Evolutionary conservation across 1,140 invertebrate genomes (phyloP), one percentile per base, ranked within the genome.

Genomic region (Platyscapa corneri): DNA sequence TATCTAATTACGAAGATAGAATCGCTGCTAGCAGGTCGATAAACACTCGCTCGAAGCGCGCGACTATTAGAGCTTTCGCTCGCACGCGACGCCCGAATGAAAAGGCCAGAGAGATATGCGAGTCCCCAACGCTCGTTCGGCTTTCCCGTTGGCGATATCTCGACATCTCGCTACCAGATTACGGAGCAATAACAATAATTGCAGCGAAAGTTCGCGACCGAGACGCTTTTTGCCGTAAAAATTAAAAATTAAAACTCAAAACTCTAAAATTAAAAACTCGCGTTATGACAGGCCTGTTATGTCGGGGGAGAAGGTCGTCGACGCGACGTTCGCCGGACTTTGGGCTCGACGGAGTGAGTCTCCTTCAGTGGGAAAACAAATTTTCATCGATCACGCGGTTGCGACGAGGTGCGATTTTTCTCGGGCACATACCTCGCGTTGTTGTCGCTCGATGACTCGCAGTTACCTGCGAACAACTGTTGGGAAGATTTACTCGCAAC

Each of bases 211-310:
- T 64, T 30, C 16, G 30, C 7, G 42, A 32, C 76, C 49, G 74
- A 39, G 27, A 32, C 16, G 80, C 72, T 82, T 83, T 83, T 34
- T 39, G 64, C 81, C 42, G 77, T 83, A 70, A 78, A 83, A 86
- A 83, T 86, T 86, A 83, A 86, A 86, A 86, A 86, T 85, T 85
- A 2, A 65, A 81, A n/a, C n/a, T n/a, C n/a, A n/a, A n/a, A n/a
- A n/a, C n/a, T n/a, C n/a, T n/a, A n/a, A n/a, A n/a, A n/a, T n/a
- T 46, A 46, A 46, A 46, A 46, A 46, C 14, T 18, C 30, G 34
- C 37, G 37, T 86, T 78, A 83, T 86, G 60, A 77, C 79, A 74
- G 81, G 46, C n/a, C 72, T 86, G 79, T 86, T 79, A 30, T 46
- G 82, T 83, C 80, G 60, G 49, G 60, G 77, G 76, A 82, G 72